Evolutionary conservation across 2,888 invertebrate genomes (phyloP), one percentile per base, ranked within the genome.

Genomic region (Muscina levida): DNA sequence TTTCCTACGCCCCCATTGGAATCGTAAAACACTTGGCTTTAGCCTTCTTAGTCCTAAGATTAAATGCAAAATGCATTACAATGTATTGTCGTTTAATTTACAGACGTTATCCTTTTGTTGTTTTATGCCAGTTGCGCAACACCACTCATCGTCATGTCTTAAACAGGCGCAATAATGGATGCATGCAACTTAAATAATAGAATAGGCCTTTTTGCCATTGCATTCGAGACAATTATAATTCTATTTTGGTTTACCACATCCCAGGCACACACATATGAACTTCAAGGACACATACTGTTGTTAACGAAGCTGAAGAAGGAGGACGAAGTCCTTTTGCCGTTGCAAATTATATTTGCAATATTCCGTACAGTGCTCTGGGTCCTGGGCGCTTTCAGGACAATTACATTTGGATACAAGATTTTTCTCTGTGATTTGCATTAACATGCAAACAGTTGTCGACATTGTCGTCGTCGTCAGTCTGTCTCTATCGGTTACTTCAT

Each of bases 181-280:
- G 77, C 77, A 77, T 81, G 31, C 68, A 77, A 75, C 72, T 67
- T 51, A 66, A n/a, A n/a, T n/a, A n/a, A 73, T 70, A 80, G 76
- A 80, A 77, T 76, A 80, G 76, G 77, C 80, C 76, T 73, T 77
- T 62, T 81, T 77, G 72, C 77, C 74, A 77, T 53, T 51, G 53
- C 31, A 26, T 71, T 72, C 22, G 48, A 62, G 62, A 62, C 67
- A 80, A 77, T 72, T 72, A 70, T 73, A 48, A 62, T 57, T 51
- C 56, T 75, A 75, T 68, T 77, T 77, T 22, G 56, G 62, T 75
- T 68, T 62, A 72, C 77, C 80, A 74, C 81, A 77, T 44, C 39
- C 26, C 24, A 24, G 13, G 11, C 67, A 53, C 48, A 62, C 37
- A 68, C 68, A 26, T 11, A 44, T 37, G 31, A 11, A 73, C 39